These are phyloP conservation scores for Carcina quercana DNA, from an alignment of 2,888 invertebrate species.

Conservation along the genomic window DNA sequence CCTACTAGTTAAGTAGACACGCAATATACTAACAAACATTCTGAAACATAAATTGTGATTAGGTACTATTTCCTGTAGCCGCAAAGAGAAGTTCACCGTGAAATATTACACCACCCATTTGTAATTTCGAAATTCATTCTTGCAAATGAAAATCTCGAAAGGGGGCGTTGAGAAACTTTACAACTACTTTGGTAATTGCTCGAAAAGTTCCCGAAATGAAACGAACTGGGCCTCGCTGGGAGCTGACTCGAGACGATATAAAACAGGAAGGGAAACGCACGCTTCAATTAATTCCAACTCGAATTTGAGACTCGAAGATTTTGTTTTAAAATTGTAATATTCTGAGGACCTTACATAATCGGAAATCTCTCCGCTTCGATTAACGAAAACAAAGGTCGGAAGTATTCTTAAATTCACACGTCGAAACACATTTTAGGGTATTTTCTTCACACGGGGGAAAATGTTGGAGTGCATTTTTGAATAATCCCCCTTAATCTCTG, in stretches of 20 bases:
- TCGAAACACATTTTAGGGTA: too few relatives aligned
- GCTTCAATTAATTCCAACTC: neutral
- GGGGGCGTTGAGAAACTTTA: conserved; percentile 47
- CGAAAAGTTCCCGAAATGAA: conserved; percentile 35
- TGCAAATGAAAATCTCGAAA: conserved; percentile 44
- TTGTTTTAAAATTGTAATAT: neutral
- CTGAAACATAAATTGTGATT: too few relatives aligned
- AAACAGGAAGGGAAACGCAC: conserved; percentile 24
- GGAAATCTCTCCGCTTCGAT: too few relatives aligned
- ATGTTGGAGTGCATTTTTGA: too few relatives aligned
- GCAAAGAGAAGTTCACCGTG: conserved; percentile 1
- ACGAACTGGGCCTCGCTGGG: conserved; percentile 15
- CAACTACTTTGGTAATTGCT: conserved; percentile 63
- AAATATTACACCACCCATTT: conserved; percentile 29
- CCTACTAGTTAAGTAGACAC: too few relatives aligned
- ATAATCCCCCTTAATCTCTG: too few relatives aligned
- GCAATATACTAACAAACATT: too few relatives aligned
- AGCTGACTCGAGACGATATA: conserved; percentile 40
- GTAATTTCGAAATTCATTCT: conserved; percentile 47
- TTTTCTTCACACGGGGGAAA: too few relatives aligned
- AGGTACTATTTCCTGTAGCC: conserved; percentile 3
- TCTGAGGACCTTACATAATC: too few relatives aligned
- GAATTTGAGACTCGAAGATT: neutral
- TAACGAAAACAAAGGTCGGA: too few relatives aligned
- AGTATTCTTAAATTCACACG: too few relatives aligned